Base-by-base conservation (phyloP, 2,113 vertebrate species). In the Stomatorhinus ivindoensis region DNA sequence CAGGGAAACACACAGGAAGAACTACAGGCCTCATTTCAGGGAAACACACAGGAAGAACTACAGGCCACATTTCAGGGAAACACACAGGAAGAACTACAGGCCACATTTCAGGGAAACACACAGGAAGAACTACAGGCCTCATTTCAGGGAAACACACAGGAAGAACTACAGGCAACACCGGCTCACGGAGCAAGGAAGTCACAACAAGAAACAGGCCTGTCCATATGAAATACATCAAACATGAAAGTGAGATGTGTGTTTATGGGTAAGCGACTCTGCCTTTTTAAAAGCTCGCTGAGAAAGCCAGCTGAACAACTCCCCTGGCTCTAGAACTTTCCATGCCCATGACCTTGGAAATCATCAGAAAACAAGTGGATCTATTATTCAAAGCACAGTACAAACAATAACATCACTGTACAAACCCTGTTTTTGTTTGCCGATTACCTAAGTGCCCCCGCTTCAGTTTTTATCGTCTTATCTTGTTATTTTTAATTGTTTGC, bases 361-460 rank as follows among this genome's bases (percentile, higher is more conserved):
- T 89, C 93, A 92, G 92, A 88, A 55, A 58, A 55, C 88, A 31
- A 91, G 92, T 91, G 89, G 92, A 94, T 93, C 93, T 94, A 92
- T 95, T 92, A 93, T 93, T 94, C 93, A 92, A 93, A 93, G 93
- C 90, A 90, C 93, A 95, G 93, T 93, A 93, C 95, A 96, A 96
- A 96, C 95, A 96, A 96, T 95, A 95, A 95, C 94, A 95, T 86
- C 91, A 94, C 94, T 95, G 94, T 95, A 95, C 95, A 95, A 95
- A 95, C 93, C 90, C n/a, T 94, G 94, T 96, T 96, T 95, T 93
- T 95, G 95, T 95, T 95, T 96, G 95, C 94, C 93, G 93, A 95
- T 95, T 96, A 96, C 95, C 95, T 94, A 95, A 95, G 87, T 85
- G 80, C 24, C 87, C 91, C 92, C 92, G 91, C 93, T 92, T n/a